Evolutionary conservation across 2,888 invertebrate species (phyloP).

Genomic region (Phrixothrix hirtus): DNA sequence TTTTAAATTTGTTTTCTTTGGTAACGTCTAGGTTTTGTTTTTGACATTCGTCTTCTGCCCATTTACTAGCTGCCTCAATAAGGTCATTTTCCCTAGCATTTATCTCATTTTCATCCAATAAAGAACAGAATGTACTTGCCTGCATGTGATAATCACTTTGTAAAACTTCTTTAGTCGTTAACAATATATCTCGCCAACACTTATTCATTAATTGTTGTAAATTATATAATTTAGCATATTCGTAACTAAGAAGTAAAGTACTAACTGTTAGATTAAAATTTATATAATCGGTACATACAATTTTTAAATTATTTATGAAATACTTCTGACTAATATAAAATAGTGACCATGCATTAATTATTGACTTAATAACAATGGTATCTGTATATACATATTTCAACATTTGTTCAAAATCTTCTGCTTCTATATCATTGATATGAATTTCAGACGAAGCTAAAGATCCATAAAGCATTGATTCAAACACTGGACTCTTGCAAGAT

Average conservation of each 20-base stretch:
- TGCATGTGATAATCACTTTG: constrained; percentile 60
- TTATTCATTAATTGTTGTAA: constrained; percentile 57
- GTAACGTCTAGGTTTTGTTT: constrained; percentile 53
- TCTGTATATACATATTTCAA: constrained; percentile 67
- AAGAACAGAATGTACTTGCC: constrained; percentile 56
- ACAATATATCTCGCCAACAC: constrained; percentile 62
- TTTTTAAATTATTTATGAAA: constrained; percentile 60
- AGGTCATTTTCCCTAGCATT: constrained; percentile 61
- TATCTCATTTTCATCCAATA: constrained; percentile 59
- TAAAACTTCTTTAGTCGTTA: constrained; percentile 61
- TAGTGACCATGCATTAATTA: constrained; percentile 65
- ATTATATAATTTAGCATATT: constrained; percentile 66
- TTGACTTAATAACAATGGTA: constrained; percentile 59
- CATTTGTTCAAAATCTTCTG: constrained; percentile 64
- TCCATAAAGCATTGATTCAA: constrained; percentile 71
- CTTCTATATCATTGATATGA: constrained; percentile 63
- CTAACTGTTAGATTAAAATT: constrained; percentile 61
- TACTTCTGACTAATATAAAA: constrained; percentile 70
- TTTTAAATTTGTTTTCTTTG: constrained; percentile 56
- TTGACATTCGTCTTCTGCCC: constrained; percentile 61
- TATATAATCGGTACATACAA: constrained; percentile 61
- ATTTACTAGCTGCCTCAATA: constrained; percentile 60
- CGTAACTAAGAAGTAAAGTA: constrained; percentile 63
- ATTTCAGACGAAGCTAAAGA: constrained; percentile 60
- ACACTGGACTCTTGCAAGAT: constrained; percentile 69